Conservation (phyloP, 1,140 invertebrate genomes). For the Drosophila saltans region DNA sequence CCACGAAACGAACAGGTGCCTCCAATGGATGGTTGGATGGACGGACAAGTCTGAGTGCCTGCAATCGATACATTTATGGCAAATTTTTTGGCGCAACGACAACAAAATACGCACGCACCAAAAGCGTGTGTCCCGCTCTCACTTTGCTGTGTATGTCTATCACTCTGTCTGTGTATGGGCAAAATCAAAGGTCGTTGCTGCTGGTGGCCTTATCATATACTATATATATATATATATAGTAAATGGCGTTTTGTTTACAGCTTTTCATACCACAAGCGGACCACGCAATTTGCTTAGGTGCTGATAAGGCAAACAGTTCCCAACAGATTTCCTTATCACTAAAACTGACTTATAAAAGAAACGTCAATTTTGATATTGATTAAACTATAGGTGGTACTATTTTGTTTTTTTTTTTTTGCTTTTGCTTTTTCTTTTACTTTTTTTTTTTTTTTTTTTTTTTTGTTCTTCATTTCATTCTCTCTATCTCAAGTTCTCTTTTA, state of each 20-base stretch:
- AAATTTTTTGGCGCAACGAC: slow-evolving; percentile 14
- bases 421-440: neutral
- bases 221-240: too few relatives aligned
- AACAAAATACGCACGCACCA: slow-evolving; percentile 48
- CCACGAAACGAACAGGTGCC: slow-evolving; percentile 58
- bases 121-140: slow-evolving; percentile 41
- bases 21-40: slow-evolving; percentile 2
- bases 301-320: slow-evolving; percentile 47
- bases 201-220: slow-evolving; percentile 42
- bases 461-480: slow-evolving; percentile 7
- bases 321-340: neutral
- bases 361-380: slow-evolving; percentile 12
- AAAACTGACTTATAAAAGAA: slow-evolving; percentile 3
- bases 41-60: slow-evolving; percentile 32
- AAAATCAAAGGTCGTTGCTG: slow-evolving; percentile 30
- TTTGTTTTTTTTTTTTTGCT: neutral
- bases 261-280: slow-evolving; percentile 30
- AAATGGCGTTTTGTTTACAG: slow-evolving; percentile 70
- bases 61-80: slow-evolving; percentile 68
- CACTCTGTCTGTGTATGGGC: slow-evolving; percentile 8
- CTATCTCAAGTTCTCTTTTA: slow-evolving; percentile 12
- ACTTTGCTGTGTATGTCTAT: neutral
- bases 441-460: too few relatives aligned
- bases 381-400: slow-evolving; percentile 5
- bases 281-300: slow-evolving; percentile 68